Percentiles rank a stretch among this genome's conserved stretches.
Conservation (phyloP, 2,113 vertebrate genomes). For the Alethe castanea region DNA sequence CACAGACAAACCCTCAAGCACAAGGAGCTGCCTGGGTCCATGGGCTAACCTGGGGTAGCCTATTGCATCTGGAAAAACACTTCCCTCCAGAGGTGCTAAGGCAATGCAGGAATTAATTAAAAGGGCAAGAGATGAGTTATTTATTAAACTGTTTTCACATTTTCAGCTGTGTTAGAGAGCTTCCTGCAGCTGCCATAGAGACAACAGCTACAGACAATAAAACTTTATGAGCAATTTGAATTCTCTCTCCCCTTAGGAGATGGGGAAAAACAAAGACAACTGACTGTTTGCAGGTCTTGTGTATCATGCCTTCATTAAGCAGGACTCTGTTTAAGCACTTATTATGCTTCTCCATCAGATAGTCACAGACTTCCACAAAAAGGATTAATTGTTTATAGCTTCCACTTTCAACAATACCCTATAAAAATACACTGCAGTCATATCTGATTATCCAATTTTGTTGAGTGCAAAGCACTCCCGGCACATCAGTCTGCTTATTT, state of each 20-base stretch:
- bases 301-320: constrained; percentile 40
- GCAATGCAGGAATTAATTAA: constrained; percentile 6
- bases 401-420: constrained; percentile 39
- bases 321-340: constrained; percentile 25
- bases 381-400: constrained; percentile 48
- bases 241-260: constrained; percentile 25
- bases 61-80: background rate
- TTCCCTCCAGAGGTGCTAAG: background rate
- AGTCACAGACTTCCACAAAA: background rate
- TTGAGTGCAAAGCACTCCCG: background rate
- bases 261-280: constrained; percentile 23
- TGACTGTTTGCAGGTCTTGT: constrained; percentile 25
- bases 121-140: background rate
- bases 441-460: constrained; percentile 29
- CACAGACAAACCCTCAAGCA: background rate
- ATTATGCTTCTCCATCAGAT: constrained; percentile 27
- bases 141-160: constrained; percentile 38
- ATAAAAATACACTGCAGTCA: constrained; percentile 43
- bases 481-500: background rate
- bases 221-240: constrained; percentile 57
- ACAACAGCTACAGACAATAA: constrained; percentile 59
- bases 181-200: constrained; percentile 49
- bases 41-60: background rate
- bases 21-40: background rate
- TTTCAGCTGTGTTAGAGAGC: background rate